Evolutionary conservation across 2,113 vertebrate genomes (phyloP).

Genomic region (Sylvietta virens): DNA sequence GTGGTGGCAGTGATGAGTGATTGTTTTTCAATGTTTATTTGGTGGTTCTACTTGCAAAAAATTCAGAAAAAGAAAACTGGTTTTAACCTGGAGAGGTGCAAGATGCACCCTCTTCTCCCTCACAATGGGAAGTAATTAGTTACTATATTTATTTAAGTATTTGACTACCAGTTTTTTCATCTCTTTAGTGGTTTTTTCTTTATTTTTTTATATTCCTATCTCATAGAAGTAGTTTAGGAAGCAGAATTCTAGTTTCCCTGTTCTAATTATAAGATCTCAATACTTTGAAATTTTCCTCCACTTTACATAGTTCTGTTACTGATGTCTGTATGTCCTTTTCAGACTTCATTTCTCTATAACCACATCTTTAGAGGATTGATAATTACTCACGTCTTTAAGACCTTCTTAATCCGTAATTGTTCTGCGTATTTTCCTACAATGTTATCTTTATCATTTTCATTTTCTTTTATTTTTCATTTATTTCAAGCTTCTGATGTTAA

Average conservation of each 20-base stretch:
- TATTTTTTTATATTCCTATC: neutral
- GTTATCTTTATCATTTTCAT: neutral
- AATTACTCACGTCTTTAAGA: neutral
- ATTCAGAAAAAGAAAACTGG: neutral
- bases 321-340: neutral
- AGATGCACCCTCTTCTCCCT: neutral
- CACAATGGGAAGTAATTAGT: rapidly evolving
- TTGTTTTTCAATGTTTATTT: neutral
- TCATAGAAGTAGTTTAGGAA: neutral
- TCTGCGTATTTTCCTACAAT: neutral
- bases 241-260: neutral
- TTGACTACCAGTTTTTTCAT: neutral
- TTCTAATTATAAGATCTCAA: neutral
- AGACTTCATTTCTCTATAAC: neutral
- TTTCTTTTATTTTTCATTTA: neutral
- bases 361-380: neutral
- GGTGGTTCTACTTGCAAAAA: neutral
- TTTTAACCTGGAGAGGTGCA: neutral
- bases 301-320: neutral
- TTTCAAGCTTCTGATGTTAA: neutral
- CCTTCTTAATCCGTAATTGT: neutral
- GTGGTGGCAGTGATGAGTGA: no score
- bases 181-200: neutral
- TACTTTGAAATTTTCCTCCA: neutral
- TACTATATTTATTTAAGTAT: neutral